phyloP scores from a whole-genome alignment of 1,140 invertebrate species.

The Vollenhovia emeryi region DNA sequence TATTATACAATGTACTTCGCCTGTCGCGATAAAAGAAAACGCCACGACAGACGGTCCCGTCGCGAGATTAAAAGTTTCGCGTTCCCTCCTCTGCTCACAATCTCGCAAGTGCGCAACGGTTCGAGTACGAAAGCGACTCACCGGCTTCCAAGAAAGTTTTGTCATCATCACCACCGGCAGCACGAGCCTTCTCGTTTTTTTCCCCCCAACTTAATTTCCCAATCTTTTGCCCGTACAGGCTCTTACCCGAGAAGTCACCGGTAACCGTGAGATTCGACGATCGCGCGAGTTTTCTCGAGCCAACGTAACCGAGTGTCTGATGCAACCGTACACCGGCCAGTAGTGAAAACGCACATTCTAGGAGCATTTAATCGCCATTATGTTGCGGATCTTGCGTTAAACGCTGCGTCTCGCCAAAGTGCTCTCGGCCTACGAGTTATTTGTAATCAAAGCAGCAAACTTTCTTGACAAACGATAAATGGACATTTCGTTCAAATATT shows the following conservation, averaged over 20 bases:
- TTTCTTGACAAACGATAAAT: background rate
- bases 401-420: background rate
- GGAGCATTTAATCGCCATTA: slow-evolving; percentile 29
- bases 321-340: slow-evolving; percentile 1
- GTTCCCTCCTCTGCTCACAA: background rate
- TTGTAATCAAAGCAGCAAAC: background rate
- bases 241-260: slow-evolving; percentile 22
- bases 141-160: slow-evolving; percentile 62
- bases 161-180: slow-evolving; percentile 49
- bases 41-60: background rate
- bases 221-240: slow-evolving; percentile 29
- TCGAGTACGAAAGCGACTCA: slow-evolving; percentile 40
- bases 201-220: slow-evolving; percentile 41
- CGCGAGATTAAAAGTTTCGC: background rate
- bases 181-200: slow-evolving; percentile 48
- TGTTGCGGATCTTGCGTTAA: background rate
- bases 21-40: background rate
- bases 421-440: background rate
- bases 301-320: slow-evolving; percentile 2
- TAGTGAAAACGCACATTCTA: slow-evolving; percentile 43
- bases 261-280: slow-evolving; percentile 57
- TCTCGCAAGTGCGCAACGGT: background rate
- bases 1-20: background rate
- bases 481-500: background rate
- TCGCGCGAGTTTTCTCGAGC: slow-evolving; percentile 39